Conservation (phyloP, 2,888 invertebrate genomes). For the Eurois occulta region DNA sequence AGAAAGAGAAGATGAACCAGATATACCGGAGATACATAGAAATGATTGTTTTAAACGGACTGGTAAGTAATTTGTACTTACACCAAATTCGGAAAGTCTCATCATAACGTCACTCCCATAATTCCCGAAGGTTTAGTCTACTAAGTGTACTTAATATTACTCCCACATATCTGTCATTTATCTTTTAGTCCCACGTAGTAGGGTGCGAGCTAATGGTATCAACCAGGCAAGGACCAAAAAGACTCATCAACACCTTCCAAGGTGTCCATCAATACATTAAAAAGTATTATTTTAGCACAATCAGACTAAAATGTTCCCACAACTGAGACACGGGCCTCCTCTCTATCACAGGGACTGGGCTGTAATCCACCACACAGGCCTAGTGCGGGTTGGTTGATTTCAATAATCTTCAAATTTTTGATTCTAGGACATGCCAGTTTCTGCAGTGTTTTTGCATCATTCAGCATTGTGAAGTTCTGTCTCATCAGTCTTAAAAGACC, state of each 20-base stretch:
- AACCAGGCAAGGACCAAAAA: neutral
- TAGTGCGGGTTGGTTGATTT: neutral
- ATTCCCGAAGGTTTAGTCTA: neutral
- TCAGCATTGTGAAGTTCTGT: neutral
- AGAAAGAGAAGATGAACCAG: slow-evolving; percentile 52
- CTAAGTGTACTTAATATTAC: neutral
- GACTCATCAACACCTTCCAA: neutral
- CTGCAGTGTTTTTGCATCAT: neutral
- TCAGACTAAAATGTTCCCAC: neutral
- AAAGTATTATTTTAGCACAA: neutral
- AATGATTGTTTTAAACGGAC: slow-evolving; percentile 81
- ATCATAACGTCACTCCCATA: neutral
- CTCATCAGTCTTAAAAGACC: neutral
- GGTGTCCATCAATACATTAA: too few relatives aligned
- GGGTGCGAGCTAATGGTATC: neutral
- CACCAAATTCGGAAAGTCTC: neutral
- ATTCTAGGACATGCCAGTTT: neutral
- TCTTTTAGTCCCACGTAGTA: neutral
- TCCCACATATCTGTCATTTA: neutral
- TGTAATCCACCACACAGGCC: neutral
- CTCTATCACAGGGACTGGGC: neutral
- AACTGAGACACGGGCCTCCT: neutral
- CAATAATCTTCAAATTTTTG: neutral
- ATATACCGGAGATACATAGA: slow-evolving; percentile 44
- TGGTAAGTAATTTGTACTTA: slow-evolving; percentile 70